Evolutionary conservation across 1,140 invertebrate genomes (phyloP).

Genomic region (Ceratina australensis): DNA sequence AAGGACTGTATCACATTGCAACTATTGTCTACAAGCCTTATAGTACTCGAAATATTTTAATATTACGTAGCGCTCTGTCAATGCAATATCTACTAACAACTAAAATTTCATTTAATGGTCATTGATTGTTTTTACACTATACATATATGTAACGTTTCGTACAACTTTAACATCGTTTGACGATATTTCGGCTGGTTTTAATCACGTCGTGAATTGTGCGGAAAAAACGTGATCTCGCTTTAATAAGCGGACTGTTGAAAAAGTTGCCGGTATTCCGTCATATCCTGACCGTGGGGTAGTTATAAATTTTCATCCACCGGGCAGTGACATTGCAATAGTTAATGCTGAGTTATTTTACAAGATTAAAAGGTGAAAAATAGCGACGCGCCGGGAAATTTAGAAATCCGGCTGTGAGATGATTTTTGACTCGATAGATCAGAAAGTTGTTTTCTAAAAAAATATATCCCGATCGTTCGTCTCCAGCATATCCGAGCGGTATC

Average conservation of each 20-base stretch:
- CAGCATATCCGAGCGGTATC: not conserved
- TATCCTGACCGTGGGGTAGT: not conserved
- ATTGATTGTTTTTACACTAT: too few relatives aligned
- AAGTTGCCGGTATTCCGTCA: not conserved
- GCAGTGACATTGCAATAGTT: not conserved
- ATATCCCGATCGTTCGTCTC: not conserved
- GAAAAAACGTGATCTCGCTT: not conserved
- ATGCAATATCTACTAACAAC: too few relatives aligned
- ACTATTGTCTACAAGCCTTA: too few relatives aligned
- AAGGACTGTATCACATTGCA: too few relatives aligned
- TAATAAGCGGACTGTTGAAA: not conserved
- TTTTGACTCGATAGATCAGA: too few relatives aligned
- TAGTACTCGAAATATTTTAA: too few relatives aligned
- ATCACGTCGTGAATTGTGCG: not conserved
- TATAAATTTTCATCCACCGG: too few relatives aligned
- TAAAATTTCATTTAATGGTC: too few relatives aligned
- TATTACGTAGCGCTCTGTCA: too few relatives aligned
- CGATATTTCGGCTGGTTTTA: not conserved
- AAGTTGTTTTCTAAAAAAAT: not conserved
- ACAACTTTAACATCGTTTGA: not conserved
- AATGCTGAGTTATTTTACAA: not conserved
- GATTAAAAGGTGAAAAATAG: slow-evolving; percentile 4
- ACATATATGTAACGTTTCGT: too few relatives aligned
- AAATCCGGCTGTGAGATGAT: too few relatives aligned
- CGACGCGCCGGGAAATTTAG: too few relatives aligned